Conservation (phyloP, 2,888 invertebrate genomes). For the Glyphotaelius pellucidus region DNA sequence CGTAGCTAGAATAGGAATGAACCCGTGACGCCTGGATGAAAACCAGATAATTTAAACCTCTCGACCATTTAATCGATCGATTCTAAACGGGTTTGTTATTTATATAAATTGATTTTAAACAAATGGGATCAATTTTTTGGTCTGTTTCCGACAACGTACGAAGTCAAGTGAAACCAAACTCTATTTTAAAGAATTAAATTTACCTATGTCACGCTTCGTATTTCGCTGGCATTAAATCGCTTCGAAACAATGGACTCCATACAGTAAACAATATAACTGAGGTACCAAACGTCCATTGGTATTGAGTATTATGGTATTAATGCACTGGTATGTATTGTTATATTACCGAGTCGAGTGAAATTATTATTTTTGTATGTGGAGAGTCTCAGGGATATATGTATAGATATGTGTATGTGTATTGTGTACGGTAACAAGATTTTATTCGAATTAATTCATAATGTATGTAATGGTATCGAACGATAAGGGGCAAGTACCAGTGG, state of each 20-base stretch:
- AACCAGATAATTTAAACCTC: too few relatives aligned
- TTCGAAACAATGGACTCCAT: neutral
- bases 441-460: neutral
- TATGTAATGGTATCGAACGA: neutral
- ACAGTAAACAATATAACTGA: neutral
- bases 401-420: neutral
- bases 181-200: neutral
- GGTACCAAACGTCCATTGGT: neutral
- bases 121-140: neutral
- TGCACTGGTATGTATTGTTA: neutral
- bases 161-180: neutral
- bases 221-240: neutral
- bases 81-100: too few relatives aligned
- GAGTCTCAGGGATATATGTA: neutral
- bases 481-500: neutral
- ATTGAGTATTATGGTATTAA: neutral
- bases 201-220: conserved; percentile 12
- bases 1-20: too few relatives aligned
- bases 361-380: neutral
- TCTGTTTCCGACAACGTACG: neutral
- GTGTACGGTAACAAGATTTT: neutral
- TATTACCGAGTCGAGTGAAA: neutral
- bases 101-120: too few relatives aligned
- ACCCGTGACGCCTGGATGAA: too few relatives aligned
- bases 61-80: too few relatives aligned